Percentiles rank a stretch among this genome's conserved stretches.
Evolutionary conservation across 1,140 invertebrate genomes (phyloP).

Genomic region (Teleogryllus occipitalis): DNA sequence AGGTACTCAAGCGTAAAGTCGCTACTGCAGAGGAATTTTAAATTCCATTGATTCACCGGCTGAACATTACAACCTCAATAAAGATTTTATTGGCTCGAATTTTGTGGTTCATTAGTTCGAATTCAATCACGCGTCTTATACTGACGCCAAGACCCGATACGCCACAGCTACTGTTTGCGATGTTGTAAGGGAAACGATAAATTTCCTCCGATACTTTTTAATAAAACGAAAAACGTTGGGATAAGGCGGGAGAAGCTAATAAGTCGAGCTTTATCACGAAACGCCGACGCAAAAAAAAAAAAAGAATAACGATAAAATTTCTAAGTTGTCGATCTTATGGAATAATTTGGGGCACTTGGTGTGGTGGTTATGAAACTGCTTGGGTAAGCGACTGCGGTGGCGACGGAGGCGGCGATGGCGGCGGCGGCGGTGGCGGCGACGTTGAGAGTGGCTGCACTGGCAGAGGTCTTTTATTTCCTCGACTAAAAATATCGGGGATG

Average conservation of each 20-base stretch:
- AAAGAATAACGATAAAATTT: not conserved
- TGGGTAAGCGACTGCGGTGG: not conserved
- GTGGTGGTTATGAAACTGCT: conserved; percentile 6
- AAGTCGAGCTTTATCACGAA: conserved; percentile 8
- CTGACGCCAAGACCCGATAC: not conserved
- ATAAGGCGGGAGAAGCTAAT: not conserved
- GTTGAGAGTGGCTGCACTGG: not conserved
- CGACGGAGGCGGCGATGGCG: not conserved
- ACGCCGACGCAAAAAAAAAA: not conserved
- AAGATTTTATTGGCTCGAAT: not conserved
- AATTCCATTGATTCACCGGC: too few relatives aligned
- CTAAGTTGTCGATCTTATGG: conserved; percentile 8
- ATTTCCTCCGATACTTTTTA: not conserved
- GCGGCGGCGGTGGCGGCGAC: too few relatives aligned
- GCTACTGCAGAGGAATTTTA: too few relatives aligned
- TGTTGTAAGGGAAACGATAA: not conserved
- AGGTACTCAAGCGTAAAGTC: too few relatives aligned
- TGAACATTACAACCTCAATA: not conserved
- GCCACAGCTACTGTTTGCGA: not conserved
- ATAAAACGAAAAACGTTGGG: conserved; percentile 1
- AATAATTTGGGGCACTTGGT: not conserved
- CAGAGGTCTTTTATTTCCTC: not conserved
- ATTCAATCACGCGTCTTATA: not conserved
- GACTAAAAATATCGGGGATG: conserved; percentile 7
- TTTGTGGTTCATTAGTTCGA: too few relatives aligned